Base-by-base conservation (phyloP, 2,113 vertebrate genomes). In the Alethe diademata region DNA sequence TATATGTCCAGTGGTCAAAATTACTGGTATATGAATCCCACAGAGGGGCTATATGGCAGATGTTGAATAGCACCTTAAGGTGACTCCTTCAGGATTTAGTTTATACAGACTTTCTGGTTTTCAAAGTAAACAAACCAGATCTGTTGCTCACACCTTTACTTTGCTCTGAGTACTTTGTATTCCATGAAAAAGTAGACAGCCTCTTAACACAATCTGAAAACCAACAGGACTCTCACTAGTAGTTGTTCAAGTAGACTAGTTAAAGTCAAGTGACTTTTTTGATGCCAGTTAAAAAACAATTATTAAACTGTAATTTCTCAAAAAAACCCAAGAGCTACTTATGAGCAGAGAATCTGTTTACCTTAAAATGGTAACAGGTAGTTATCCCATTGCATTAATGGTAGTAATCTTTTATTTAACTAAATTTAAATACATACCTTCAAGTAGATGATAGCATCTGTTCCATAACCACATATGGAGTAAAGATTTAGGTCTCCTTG, bases 401-500 rank as follows among this genome's bases (percentile, higher is more conserved):
- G 22, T 23, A 75, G 43, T 36, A 71, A 58, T 31, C 9, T 87
- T 75, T 62, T 57, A 47, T 53, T 65, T 57, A 40, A 80, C 9
- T 28, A 76, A 56, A 80, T 36, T 26, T 38, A 65, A 90, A 87
- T 5, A 60, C 45, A 76, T 98, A 99, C 99, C 99, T 99, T 99
- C 92, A 99, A 90, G 95, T 99, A 99, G 92, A 99, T 99, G 94
- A 99, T 98, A 66, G 99, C 99, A 29, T 99, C 98, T 28, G 99
- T 99, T 92, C 99, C 99, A 42, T 99, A 98, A 62, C 99, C 99
- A 83, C 99, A 99, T 98, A 99, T 98, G 14, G 99, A 99, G 82
- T 99, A 99, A 56, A 99, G 98, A 97, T 99, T 98, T 75, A 99
- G 97, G 94, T 99, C 99, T 92, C 99, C 99, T 96, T 99, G 99